Conservation (phyloP, 2,113 vertebrate species). For the Cebus imitator region DNA sequence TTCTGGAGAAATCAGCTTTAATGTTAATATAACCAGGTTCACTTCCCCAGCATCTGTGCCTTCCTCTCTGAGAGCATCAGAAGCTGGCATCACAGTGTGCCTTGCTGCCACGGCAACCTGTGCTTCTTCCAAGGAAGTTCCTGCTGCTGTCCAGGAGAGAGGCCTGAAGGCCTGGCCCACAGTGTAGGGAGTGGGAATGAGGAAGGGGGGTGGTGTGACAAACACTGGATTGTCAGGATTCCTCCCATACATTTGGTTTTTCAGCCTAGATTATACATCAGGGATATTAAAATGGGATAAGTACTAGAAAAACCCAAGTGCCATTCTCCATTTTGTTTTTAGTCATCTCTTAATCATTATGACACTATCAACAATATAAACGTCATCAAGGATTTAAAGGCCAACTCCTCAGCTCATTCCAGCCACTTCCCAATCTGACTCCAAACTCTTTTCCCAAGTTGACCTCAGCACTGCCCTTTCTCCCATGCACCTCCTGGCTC, state of each 20-base stretch:
- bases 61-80: background rate
- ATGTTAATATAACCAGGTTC: background rate
- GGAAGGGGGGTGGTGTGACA: background rate
- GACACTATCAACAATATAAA: background rate
- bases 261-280: background rate
- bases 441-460: conserved; percentile 2
- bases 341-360: conserved; percentile 17
- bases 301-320: background rate
- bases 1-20: background rate
- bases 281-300: conserved; percentile 34
- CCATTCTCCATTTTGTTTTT: background rate
- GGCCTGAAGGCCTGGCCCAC: background rate
- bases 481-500: background rate
- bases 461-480: background rate
- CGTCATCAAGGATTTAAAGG: background rate
- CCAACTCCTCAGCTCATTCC: background rate
- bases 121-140: background rate
- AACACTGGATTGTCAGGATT: background rate
- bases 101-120: background rate
- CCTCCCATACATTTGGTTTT: background rate
- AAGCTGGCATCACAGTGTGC: background rate
- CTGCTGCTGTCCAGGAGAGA: background rate
- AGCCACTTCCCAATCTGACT: background rate
- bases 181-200: background rate
- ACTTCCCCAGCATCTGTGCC: background rate